Evolutionary conservation across 2,797 vertebrate species (phyloP), one percentile per base, ranked within the genome.

Genomic region (Pseudochromis fuscus): DNA sequence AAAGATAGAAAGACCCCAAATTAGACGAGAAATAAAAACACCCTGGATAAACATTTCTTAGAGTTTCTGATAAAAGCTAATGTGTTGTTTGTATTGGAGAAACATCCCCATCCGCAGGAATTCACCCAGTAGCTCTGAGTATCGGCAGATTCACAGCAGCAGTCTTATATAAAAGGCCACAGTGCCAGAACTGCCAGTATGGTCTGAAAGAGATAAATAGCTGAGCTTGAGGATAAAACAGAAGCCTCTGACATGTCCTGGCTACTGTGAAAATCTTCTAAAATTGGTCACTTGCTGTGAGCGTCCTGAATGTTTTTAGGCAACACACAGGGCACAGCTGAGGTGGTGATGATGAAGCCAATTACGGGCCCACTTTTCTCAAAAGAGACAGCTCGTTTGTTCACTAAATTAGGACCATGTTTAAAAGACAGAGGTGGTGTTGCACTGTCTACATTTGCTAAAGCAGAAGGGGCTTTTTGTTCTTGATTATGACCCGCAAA

Each of bases 191-290:
- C 61, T 79, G 71, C 65, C 67, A 53, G 55, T 33, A 18, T 60
- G 68, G 69, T 69, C 58, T 69, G 79, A 58, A 67, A 56, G 73
- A 86, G 78, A 91, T 84, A 77, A 88, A 82, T 73, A 77, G 69
- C 72, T 60, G 45, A 28, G 73, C 75, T 82, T 31, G 11, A 74
- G 70, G 79, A 83, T 71, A 82, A 77, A 87, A 74, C 57, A 81
- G 51, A 52, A 72, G 27, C 21, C 58, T 71, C 49, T 85, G 61
- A 71, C 53, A 23, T 77, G 73, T 70, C 59, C 77, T 64, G 56
- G 67, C 76, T 59, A 53, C 77, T 82, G 69, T 73, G 82, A 79
- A 81, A 73, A 82, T 62, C 53, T 63, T 83, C 77, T 70, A 75
- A 85, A 91, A 78, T 79, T 74, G 80, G 58, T 62, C 60, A 52